Evolutionary conservation across 2,888 invertebrate species (phyloP), one percentile per base, ranked within the genome.

Genomic region (Drosophila helvetica): DNA sequence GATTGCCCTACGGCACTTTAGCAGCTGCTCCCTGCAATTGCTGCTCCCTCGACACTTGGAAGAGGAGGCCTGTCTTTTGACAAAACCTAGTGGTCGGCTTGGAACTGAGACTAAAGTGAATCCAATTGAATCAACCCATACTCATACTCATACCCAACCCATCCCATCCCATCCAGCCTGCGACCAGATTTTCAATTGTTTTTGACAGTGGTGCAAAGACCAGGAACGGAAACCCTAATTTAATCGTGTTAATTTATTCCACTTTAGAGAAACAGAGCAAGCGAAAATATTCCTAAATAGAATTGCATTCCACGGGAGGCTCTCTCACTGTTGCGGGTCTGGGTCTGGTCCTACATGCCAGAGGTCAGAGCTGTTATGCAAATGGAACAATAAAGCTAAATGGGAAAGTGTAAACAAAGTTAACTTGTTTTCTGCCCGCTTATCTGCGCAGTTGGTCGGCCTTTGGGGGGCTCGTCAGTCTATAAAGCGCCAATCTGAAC

Each of bases 211-310:
- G 27, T 27, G 27, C 27, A 33, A 81, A 65, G 60, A 53, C 53
- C 50, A 62, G 50, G 25, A 25, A 58, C 87, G 87, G 88, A 87
- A 88, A 78, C 60, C 72, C 77, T 77, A 79, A 87, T 86, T 88
- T 62, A 80, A 78, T 70, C 65, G 73, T 69, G 42, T 73, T 59
- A 65, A 77, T 75, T 77, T 55, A 66, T 73, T 73, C 73, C 69
- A 72, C 62, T 77, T 69, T 19, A 19, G 4, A 18, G 58, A 75
- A 77, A 69, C 65, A 50, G 48, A 55, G 18, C 33, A 19, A 53
- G 59, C 45, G 25, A 54, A 53, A 66, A 60, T 42, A 63, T 19
- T 19, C 33, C 46, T 22, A 1, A 69, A 69, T 55, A 51, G 61
- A 61, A 61, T 38, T 25, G 53, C 64, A 30, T 53, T 18, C 46